A percentile compares a stretch with the other conserved stretches of the same genome.
These are phyloP conservation scores for Ectropis crepuscularia DNA, from an alignment of 2,888 invertebrate genomes.

Conservation along the genomic window DNA sequence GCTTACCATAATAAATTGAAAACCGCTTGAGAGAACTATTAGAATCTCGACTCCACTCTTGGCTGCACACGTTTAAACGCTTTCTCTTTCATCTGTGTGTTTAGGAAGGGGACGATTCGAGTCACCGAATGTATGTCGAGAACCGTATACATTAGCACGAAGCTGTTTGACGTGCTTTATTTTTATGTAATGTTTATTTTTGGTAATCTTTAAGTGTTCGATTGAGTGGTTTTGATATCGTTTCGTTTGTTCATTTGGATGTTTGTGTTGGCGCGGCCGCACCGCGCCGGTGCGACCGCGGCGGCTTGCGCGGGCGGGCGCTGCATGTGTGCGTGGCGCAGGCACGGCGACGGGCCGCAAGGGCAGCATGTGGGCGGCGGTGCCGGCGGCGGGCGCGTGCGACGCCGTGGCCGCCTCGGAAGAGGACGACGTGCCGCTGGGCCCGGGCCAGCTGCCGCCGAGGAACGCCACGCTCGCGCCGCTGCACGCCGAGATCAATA, in stretches of 20 bases:
- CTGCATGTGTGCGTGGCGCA: constrained; percentile 49
- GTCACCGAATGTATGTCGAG: constrained; percentile 65
- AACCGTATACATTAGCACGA: constrained; percentile 80
- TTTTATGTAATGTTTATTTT: constrained; percentile 79
- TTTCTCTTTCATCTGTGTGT: constrained; percentile 83
- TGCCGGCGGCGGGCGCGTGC: constrained; percentile 74
- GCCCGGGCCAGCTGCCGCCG: constrained; percentile 93
- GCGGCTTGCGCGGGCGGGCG: constrained; percentile 12
- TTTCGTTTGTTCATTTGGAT: constrained; percentile 61
- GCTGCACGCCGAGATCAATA: constrained; percentile 92
- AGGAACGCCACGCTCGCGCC: constrained; percentile 88
- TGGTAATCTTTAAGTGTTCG: constrained; percentile 72
- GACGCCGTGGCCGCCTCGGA: constrained; percentile 65
- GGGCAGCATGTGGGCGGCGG: constrained; percentile 84
- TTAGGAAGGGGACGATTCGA: constrained; percentile 72
- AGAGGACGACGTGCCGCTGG: constrained; percentile 86
- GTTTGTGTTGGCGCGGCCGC: constrained; percentile 11
- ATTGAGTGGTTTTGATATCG: constrained; percentile 76
- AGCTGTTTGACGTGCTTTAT: constrained; percentile 83
- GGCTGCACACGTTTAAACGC: constrained; percentile 82
- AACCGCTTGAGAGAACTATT: constrained; percentile 81
- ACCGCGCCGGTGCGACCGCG: constrained; percentile 2
- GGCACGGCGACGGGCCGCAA: constrained; percentile 83
- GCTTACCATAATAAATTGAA: constrained; percentile 77
- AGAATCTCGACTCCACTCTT: constrained; percentile 82